Percentiles rank a stretch among this genome's conserved stretches.
phyloP scores from a whole-genome alignment of 2,797 vertebrate genomes.

The Anabacerthia variegaticeps region DNA sequence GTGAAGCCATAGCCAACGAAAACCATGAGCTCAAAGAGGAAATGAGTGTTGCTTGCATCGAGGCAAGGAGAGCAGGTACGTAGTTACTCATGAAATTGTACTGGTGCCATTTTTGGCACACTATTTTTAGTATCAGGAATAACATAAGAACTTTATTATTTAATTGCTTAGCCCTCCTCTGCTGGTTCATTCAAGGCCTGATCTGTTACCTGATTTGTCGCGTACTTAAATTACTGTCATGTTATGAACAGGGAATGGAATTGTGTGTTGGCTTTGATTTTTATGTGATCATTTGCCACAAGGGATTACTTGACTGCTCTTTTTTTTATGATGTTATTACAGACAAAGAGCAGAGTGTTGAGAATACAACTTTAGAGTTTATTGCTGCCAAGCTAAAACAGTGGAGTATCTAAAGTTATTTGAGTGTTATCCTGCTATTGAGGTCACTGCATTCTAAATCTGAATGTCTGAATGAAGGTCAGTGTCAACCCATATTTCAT shows the following conservation, averaged over 20 bases:
- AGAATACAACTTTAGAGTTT: neutral
- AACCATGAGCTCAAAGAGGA: slow-evolving; percentile 96
- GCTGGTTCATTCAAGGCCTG: neutral
- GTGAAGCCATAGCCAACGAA: slow-evolving; percentile 94
- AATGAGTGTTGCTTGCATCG: slow-evolving; percentile 93
- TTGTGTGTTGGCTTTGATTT: neutral
- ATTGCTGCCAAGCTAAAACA: neutral
- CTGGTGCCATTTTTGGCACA: neutral
- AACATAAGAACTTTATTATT: neutral
- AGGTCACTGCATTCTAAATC: neutral
- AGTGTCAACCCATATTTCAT: slow-evolving; percentile 11
- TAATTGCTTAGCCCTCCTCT: neutral
- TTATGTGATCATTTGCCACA: neutral
- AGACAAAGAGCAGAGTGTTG: neutral
- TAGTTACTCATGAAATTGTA: neutral
- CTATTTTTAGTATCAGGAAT: neutral
- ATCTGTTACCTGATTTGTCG: neutral
- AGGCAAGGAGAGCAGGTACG: slow-evolving; percentile 93
- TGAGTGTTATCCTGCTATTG: neutral
- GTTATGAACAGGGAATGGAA: neutral
- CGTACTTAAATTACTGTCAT: neutral
- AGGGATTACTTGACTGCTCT: neutral
- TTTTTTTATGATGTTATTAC: neutral
- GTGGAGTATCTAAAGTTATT: neutral
- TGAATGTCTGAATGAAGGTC: slow-evolving; percentile 40